phyloP scores from a whole-genome alignment of 2,797 vertebrate species.

The Hemibagrus guttatus region DNA sequence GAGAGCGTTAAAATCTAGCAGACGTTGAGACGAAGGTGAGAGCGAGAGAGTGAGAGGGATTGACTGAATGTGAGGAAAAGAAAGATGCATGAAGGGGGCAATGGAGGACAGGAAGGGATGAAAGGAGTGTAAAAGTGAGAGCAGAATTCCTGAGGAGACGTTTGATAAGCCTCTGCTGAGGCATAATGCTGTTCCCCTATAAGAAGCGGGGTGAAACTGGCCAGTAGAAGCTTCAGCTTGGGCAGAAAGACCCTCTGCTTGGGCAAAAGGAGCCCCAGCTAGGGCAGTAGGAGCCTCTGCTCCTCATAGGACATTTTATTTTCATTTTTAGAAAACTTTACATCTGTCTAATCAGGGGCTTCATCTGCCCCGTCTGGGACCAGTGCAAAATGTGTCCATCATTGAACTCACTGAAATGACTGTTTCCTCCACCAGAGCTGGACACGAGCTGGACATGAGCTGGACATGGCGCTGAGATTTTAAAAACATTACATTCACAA shows the following conservation, averaged over 20 bases:
- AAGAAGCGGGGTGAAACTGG: neutral
- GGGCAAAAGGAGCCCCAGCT: neutral
- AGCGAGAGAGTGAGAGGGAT: neutral
- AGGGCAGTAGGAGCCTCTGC: neutral
- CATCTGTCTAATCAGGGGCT: neutral
- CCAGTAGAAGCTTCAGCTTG: neutral
- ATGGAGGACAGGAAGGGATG: neutral
- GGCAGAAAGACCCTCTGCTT: neutral
- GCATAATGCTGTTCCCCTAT: neutral
- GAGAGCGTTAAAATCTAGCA: conserved; percentile 2
- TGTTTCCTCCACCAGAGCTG: neutral
- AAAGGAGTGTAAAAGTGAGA: conserved; percentile 45
- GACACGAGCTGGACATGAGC: too few species aligned
- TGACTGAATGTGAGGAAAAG: neutral
- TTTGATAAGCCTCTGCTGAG: conserved; percentile 43
- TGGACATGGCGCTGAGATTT: neutral
- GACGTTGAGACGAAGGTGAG: neutral
- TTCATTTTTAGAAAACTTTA: neutral
- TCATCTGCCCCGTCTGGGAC: neutral
- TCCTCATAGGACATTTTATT: neutral
- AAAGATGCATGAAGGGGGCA: neutral
- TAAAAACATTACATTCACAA: neutral
- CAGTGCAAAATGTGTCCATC: neutral
- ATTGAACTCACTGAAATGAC: neutral
- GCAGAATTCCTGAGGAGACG: conserved; percentile 38